Evolutionary conservation across 2,797 vertebrate species (phyloP).

Genomic region (Sebastes matsubarae): DNA sequence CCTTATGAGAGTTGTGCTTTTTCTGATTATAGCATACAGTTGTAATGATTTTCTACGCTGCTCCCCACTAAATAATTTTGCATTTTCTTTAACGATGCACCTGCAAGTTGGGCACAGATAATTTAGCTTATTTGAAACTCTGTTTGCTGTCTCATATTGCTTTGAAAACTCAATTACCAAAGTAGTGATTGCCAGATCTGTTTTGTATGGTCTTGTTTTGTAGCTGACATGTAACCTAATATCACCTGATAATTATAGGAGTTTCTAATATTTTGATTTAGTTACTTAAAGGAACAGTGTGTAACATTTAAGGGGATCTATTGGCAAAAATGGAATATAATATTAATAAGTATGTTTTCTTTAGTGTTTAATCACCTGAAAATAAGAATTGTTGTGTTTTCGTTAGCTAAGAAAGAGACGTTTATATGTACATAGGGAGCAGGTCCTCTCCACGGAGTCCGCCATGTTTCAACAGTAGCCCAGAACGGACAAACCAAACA

Average conservation of each 20-base stretch:
- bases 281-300: not conserved
- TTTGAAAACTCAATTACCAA: constrained; percentile 28
- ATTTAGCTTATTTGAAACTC: constrained; percentile 32
- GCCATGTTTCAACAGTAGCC: no score
- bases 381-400: no score
- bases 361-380: no score
- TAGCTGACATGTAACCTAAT: not conserved
- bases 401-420: no score
- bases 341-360: no score
- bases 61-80: not conserved
- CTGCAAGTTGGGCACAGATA: constrained; percentile 12
- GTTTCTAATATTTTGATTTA: not conserved
- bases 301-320: no score
- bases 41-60: not conserved
- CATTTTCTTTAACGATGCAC: not conserved
- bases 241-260: not conserved
- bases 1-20: not conserved
- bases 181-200: not conserved
- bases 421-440: no score
- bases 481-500: no score
- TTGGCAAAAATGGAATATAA: no score
- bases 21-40: not conserved
- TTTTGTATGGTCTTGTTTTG: not conserved
- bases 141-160: constrained; percentile 1
- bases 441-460: no score